Percentiles rank a stretch among this genome's conserved stretches.
phyloP scores from a whole-genome alignment of 2,113 vertebrate genomes.

The Pygoscelis adeliae region DNA sequence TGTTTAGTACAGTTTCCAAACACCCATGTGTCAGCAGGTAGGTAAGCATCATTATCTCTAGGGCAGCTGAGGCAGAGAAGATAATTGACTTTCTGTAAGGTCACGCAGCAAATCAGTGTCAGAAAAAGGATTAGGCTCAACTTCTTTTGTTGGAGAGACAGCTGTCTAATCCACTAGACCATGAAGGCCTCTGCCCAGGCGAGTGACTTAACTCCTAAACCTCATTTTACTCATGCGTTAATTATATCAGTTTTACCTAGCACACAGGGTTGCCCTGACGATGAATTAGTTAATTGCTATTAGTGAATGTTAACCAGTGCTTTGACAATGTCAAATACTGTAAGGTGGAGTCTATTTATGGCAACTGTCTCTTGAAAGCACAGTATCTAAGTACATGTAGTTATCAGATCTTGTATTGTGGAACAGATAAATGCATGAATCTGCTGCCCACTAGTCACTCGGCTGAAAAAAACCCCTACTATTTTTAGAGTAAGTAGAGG shows the following conservation, averaged over 20 bases:
- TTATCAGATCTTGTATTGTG: neutral
- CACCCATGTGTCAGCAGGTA: neutral
- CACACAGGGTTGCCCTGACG: neutral
- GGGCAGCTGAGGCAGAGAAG: slow-evolving; percentile 55
- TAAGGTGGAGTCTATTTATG: neutral
- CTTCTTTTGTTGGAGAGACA: slow-evolving; percentile 43
- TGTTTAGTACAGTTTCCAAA: neutral
- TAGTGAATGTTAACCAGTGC: neutral
- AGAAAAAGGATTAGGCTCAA: slow-evolving; percentile 56
- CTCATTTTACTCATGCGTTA: slow-evolving; percentile 55
- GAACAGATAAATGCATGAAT: neutral
- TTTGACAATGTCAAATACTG: neutral
- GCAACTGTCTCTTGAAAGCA: neutral
- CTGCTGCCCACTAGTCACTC: neutral
- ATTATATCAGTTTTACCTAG: slow-evolving; percentile 43
- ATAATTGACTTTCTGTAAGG: slow-evolving; percentile 65
- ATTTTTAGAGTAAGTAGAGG: slow-evolving; percentile 5
- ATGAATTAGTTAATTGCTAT: slow-evolving; percentile 42
- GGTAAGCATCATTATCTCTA: slow-evolving; percentile 51
- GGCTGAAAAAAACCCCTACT: neutral
- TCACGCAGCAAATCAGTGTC: slow-evolving; percentile 50
- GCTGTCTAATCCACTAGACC: slow-evolving; percentile 64
- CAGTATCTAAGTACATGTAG: neutral
- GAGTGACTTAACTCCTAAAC: slow-evolving; percentile 62
- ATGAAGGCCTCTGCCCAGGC: slow-evolving; percentile 35